These are phyloP conservation scores for Brevimyrus niger DNA, from an alignment of 2,113 vertebrate species.

Conservation along the genomic window DNA sequence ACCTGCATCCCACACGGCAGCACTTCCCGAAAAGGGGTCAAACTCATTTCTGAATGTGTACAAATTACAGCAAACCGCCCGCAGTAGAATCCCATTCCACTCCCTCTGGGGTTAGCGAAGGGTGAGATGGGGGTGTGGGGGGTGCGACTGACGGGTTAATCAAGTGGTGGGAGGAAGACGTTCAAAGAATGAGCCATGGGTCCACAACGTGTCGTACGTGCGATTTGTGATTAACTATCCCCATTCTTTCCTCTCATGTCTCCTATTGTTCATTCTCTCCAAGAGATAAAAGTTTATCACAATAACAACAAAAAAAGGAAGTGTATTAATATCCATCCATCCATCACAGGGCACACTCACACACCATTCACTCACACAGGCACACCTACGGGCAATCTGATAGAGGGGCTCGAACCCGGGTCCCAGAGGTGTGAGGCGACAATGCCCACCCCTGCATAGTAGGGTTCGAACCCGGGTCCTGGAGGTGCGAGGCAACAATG, in stretches of 20 bases:
- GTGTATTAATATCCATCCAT: background rate
- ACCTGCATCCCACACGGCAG: background rate
- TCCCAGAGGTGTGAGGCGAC: no score
- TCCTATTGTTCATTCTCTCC: no score
- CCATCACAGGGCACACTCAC: no score
- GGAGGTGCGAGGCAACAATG: no score
- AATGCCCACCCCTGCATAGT: no score
- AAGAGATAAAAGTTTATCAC: no score
- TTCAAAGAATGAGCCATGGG: background rate
- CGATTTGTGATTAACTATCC: background rate
- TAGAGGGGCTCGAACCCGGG: no score
- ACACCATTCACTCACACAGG: no score
- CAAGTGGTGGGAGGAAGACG: background rate
- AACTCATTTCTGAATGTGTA: constrained; percentile 1
- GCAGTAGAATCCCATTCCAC: background rate
- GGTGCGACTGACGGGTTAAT: background rate
- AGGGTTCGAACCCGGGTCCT: no score
- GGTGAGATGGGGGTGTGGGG: background rate
- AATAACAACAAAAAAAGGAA: background rate
- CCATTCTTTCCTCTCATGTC: background rate
- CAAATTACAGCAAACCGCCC: background rate
- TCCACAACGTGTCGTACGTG: background rate
- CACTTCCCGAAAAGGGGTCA: background rate
- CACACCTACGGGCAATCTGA: no score
- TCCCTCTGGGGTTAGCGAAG: background rate